Evolutionary conservation across 53 echinoderm and acorn worm genomes (phyloP).

Genomic region (Mesocentrotus franciscanus): DNA sequence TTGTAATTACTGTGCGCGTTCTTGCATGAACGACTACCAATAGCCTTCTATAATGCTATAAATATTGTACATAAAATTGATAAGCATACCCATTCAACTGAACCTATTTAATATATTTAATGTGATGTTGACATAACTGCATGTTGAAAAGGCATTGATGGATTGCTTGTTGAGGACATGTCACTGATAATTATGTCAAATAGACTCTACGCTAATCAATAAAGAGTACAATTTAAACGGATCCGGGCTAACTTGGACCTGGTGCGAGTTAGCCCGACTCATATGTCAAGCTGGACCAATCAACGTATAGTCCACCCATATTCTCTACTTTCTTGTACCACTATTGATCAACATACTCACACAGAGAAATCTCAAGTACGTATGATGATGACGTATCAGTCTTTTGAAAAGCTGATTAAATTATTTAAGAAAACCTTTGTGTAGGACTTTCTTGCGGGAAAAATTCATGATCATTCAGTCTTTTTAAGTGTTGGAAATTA

Average conservation of each 20-base stretch:
- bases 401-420: neutral
- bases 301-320: neutral
- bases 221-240: neutral
- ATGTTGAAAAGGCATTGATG: neutral
- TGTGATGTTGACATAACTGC: neutral
- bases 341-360: neutral
- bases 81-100: neutral
- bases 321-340: neutral
- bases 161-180: neutral
- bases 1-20: neutral
- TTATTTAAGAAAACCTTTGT: neutral
- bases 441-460: too few species aligned
- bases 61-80: neutral
- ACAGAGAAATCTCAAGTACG: neutral
- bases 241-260: too few species aligned
- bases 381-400: neutral
- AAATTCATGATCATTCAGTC: too few species aligned
- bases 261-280: too few species aligned
- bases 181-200: slow-evolving; percentile 4
- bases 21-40: neutral
- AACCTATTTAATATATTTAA: neutral
- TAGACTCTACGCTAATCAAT: neutral
- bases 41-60: neutral
- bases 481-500: too few species aligned
- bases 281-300: neutral